Conservation (phyloP, 2,797 vertebrate genomes). For the Helarctos malayanus region DNA sequence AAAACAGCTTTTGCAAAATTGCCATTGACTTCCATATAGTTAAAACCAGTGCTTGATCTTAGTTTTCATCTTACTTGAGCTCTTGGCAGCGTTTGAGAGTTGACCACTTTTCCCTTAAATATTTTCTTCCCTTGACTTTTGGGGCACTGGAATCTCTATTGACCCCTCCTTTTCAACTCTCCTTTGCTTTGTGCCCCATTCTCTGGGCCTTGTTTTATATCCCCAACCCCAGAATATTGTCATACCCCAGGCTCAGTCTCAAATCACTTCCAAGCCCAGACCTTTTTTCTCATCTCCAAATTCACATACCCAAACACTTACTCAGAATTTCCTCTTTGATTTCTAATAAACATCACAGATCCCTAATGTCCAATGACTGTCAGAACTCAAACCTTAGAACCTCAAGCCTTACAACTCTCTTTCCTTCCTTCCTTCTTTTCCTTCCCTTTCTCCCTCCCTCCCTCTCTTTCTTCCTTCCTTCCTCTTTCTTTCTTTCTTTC, state of each 20-base stretch:
- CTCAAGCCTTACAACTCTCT: neutral
- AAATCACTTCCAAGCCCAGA: neutral
- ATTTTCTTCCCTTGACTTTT: slow-evolving; percentile 21
- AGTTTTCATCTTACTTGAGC: slow-evolving; percentile 25
- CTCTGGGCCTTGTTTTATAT: neutral
- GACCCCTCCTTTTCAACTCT: neutral
- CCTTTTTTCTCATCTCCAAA: neutral
- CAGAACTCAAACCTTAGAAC: neutral
- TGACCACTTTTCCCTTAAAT: neutral
- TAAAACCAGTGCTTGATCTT: neutral
- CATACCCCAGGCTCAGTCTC: neutral
- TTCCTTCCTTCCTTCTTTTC: neutral
- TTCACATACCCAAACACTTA: neutral
- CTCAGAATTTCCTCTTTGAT: neutral
- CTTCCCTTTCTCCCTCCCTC: neutral
- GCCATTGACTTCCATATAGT: neutral
- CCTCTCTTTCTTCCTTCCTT: neutral
- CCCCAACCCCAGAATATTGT: neutral
- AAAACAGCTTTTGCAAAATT: slow-evolving; percentile 5
- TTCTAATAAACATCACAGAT: neutral
- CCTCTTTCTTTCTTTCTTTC: too few species aligned
- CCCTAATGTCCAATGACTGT: neutral
- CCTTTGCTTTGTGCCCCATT: neutral
- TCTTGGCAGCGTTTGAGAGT: neutral
- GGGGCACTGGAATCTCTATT: neutral